These are phyloP conservation scores for Chaetogeoica ovagalla DNA, from an alignment of 2,888 invertebrate genomes.

Conservation along the genomic window DNA sequence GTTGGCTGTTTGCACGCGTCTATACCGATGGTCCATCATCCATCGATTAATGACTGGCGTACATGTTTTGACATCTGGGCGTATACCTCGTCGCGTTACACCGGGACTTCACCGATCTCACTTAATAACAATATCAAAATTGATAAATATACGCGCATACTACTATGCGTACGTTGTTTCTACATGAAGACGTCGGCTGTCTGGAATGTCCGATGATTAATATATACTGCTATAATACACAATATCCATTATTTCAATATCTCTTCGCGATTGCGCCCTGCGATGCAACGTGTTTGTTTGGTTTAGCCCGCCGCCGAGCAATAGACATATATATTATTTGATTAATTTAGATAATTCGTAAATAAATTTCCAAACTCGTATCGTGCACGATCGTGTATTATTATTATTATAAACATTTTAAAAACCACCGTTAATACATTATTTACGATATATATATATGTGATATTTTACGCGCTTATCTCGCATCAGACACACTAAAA, in stretches of 20 bases:
- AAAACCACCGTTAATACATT: conserved; percentile 7
- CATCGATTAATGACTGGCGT: conserved; percentile 41
- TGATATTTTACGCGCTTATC: conserved; percentile 24
- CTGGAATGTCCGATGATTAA: conserved; percentile 40
- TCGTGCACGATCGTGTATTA: conserved; percentile 7
- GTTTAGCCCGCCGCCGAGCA: neutral
- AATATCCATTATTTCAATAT: conserved; percentile 38
- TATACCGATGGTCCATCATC: neutral
- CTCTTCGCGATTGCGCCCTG: neutral
- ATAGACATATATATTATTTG: neutral
- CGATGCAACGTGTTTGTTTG: neutral
- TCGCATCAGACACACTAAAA: conserved; percentile 2
- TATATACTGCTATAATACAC: conserved; percentile 1
- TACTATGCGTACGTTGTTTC: conserved; percentile 9
- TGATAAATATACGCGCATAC: conserved; percentile 49
- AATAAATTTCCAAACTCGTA: neutral
- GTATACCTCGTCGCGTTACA: conserved; percentile 20
- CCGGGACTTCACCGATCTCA: conserved; percentile 35
- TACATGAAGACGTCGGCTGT: conserved; percentile 50
- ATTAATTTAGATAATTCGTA: conserved; percentile 4
- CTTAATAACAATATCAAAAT: conserved; percentile 51
- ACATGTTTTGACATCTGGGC: conserved; percentile 51
- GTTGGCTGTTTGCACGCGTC: conserved; percentile 7
- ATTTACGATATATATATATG: conserved; percentile 29
- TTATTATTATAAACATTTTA: conserved; percentile 16